These are phyloP conservation scores for Lagorchestes hirsutus DNA, from an alignment of 2,797 vertebrate species.

Conservation along the genomic window DNA sequence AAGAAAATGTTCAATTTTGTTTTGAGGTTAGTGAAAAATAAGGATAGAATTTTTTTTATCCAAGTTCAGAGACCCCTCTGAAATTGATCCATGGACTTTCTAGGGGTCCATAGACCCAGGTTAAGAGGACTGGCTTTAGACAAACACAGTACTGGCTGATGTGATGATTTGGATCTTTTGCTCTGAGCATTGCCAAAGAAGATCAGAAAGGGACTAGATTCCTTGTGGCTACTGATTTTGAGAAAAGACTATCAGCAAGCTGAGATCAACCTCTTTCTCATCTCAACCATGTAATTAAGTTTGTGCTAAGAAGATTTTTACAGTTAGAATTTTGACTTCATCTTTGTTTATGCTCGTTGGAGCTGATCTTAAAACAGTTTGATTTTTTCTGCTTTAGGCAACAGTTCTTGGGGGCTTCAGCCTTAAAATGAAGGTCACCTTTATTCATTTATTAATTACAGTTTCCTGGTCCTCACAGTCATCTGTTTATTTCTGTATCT, in stretches of 20 bases:
- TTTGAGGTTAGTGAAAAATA: too few species aligned
- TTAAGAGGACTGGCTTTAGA: not conserved
- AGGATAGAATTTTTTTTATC: too few species aligned
- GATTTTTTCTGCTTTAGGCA: conserved; percentile 63
- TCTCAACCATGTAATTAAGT: not conserved
- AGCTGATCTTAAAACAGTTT: conserved; percentile 63
- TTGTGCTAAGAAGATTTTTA: not conserved
- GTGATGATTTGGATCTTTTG: not conserved
- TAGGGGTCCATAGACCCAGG: not conserved
- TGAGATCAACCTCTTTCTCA: not conserved
- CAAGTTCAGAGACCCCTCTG: too few species aligned
- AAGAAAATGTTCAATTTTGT: too few species aligned
- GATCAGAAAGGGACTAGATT: not conserved
- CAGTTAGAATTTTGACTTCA: not conserved
- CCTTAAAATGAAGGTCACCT: conserved; percentile 52
- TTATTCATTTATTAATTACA: not conserved
- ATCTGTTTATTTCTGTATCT: not conserved
- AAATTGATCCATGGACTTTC: not conserved
- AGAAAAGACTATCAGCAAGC: not conserved
- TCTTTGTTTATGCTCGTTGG: conserved; percentile 16
- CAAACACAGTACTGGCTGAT: not conserved
- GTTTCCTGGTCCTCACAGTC: not conserved
- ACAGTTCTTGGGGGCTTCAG: conserved; percentile 45
- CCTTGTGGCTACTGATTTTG: not conserved
- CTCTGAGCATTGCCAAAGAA: not conserved